A percentile compares a stretch with the other conserved stretches of the same genome.
Conservation (phyloP, 2,113 vertebrate genomes). For the Arizona elegans region DNA sequence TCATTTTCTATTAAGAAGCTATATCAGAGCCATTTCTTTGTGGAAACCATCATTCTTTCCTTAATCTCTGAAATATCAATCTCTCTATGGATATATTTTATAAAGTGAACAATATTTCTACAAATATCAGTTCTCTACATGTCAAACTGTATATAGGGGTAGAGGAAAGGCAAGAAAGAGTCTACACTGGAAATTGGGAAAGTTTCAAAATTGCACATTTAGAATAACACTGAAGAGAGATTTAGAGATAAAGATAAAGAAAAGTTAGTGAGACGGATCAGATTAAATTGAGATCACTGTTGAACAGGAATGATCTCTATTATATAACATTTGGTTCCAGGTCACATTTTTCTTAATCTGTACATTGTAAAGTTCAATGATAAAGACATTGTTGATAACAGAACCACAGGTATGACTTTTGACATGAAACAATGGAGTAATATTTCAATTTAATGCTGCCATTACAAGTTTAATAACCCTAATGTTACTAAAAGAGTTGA, state of each 20-base stretch:
- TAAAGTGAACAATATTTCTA: not conserved
- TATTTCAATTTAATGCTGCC: not conserved
- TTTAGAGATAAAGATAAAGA: not conserved
- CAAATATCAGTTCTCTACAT: not conserved
- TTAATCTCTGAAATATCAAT: not conserved
- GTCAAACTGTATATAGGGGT: not conserved
- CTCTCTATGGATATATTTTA: not conserved
- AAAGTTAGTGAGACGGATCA: not conserved
- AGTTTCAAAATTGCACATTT: not conserved
- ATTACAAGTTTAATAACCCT: not conserved
- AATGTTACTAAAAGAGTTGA: not conserved
- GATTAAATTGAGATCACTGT: not conserved
- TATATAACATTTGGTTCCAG: not conserved
- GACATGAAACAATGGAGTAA: not conserved
- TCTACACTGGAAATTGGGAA: not conserved
- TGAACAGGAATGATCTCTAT: not conserved
- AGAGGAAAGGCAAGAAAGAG: not conserved
- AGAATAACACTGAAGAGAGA: not conserved
- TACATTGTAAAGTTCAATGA: not conserved
- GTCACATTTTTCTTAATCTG: not conserved
- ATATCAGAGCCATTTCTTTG: too few species aligned
- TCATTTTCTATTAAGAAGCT: not conserved
- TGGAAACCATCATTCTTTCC: not conserved
- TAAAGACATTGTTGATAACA: not conserved
- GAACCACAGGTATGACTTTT: too few species aligned